Evolutionary conservation across 2,797 vertebrate genomes (phyloP), one percentile per base, ranked within the genome.

Genomic region (Gobionotothen gibberifrons): DNA sequence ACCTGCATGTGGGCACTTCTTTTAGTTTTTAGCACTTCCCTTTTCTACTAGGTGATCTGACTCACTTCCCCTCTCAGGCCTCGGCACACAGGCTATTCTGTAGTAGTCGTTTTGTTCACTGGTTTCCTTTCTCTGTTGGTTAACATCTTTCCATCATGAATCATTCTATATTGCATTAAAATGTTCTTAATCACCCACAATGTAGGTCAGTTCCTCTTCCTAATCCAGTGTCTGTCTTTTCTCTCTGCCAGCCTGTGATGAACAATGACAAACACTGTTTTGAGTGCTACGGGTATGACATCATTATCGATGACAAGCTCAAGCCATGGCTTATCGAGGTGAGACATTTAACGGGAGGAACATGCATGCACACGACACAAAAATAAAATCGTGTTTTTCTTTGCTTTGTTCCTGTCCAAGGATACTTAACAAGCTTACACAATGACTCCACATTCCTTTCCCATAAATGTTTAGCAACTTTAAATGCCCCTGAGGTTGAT

Each of bases 321-420:
- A 99, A 99, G 86, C 98, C 98, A 0, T 99, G 98, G 98, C 95
- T 99, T 44, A 99, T 99, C 5, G 98, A 99, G 96, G 98, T 99
- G 87, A 94, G 89, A 52, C 0, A 16, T 69, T 60, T 26, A 52
- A 14, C n/a, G 19, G 1, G 22, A 19, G 36, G n/a, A 32, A 0
- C 17, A 11, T 3, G 12, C 36, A 16, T 0, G 42, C 21, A 61
- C n/a, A 6, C 19, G 62, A 64, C 21, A 54, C 53, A 22, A 6
- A 40, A 5, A 44, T 17, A 60, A 9, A 8, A 42, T 48, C 12
- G 14, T 48, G 58, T 40, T 74, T 58, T 57, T 61, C 19, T 51
- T 65, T 3, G 15, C 16, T 9, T 58, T 9, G n/a, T 48, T n/a
- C 48, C 12, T 44, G 22, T 32, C 59, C 15, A 29, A 5, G 59